Base-by-base conservation (phyloP, 2,888 invertebrate genomes). In the Rhopalosiphum nymphaeae region DNA sequence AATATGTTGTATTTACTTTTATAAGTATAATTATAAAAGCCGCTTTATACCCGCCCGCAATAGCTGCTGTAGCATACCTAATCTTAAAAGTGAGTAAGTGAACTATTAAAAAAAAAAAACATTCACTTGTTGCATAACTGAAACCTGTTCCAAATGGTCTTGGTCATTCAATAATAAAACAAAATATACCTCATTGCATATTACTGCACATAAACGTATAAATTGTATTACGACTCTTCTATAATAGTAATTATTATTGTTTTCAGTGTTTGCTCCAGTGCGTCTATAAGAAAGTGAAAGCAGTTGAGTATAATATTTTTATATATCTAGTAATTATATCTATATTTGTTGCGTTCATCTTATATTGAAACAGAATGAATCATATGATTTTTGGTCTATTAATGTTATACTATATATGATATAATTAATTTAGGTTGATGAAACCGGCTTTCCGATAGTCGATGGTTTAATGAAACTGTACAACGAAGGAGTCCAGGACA, bases 261-360 rank as follows among this genome's bases (percentile, higher is more conserved):
- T 97, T 97, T 95, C 96, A 97, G 97, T 98, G 98, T 95, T 96
- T 98, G 94, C 96, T 98, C 95, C 98, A 98, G 96, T 98, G 98
- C 96, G 97, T 98, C 95, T 98, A 98, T 96, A 96, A 97, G 95
- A 97, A 97, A 96, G 97, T 97, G 96, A 97, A 97, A 96, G 98
- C 97, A 89, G 97, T 97, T 93, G 96, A 97, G 97, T 97, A 96
- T 95, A 94, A 84, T 94, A 95, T 94, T 94, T 56, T 46, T 90
- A 42, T 93, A 57, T 86, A 46, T 0, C 7, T 46, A 61, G 89
- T 46, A 46, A 49, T 4, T 46, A 67, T 67, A 49, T 25, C 25
- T 86, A 57, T 42, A 46, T 88, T 42, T 67, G 67, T 67, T 49
- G 61, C 26, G 42, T 87, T 42, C 16, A 86, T 67, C 56, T 44